A percentile compares a stretch with the other conserved stretches of the same genome.
Conservation (phyloP, 2,113 vertebrate genomes). For the Ovis aries region ARS-UI_Ramb_v3.0 NC_056058.1:87690501-87691000, state of each 20-base stretch:
- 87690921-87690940: neutral
- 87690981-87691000: neutral
- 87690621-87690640: neutral
- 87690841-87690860: neutral
- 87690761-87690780: neutral
- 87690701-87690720: neutral
- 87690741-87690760: neutral
- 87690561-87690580: neutral
- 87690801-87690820: neutral
- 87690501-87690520: neutral
- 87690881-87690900: neutral
- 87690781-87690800: neutral
- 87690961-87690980: neutral
- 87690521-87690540: neutral
- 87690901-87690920: neutral
- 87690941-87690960: neutral
- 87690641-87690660: neutral
- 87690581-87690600: accelerated
- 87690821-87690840: neutral
- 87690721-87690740: neutral
- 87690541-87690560: neutral
- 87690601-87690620: neutral
- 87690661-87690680: neutral
- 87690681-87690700: neutral
- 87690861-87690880: neutral